Evolutionary conservation across 2,888 invertebrate genomes (phyloP), one percentile per base, ranked within the genome.

Genomic region (Tineola bisselliella): DNA sequence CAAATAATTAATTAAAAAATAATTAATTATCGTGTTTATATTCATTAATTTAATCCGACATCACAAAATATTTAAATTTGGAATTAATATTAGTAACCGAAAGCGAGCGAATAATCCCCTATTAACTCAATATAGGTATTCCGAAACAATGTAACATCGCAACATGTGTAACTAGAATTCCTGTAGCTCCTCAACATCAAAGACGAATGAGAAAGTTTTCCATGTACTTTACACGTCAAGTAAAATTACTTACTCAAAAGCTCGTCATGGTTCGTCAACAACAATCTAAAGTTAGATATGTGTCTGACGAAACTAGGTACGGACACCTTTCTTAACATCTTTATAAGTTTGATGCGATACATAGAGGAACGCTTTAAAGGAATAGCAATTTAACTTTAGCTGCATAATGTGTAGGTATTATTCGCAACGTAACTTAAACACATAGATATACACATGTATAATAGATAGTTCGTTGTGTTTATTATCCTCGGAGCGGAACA

Each of bases 251-350:
- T 54, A 54, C 25, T 54, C 17, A 48, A 18, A 18, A 54, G 54
- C 25, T 54, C 54, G 19, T 18, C 54, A 25, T 54, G 54, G 25
- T 54, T 25, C 17, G 54, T 54, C 54, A 25, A 54, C 15, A 54
- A 54, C 54, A 54, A 54, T 54, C 54, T 54, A 54, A 54, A 54
- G 54, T 54, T 54, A 11, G 54, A 48, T 17, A 48, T 54, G 25
- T 12, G 52, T 18, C 6, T 13, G 6, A 52, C 11, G 52, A 18
- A 52, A 13, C 44, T n/a, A 43, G 43, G n/a, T 43, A 43, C 5
- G 3, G 4, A 43, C 8, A 38, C 38, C 38, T 38, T 48, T 48
- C 48, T 15, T 43, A 43, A 10, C 48, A 2, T 48, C 43, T 48
- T 48, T 17, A 48, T 3, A 48, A 48, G 15, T 48, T 48, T 48